Conservation (phyloP, 2,888 invertebrate species). For the Scrobipalpa costella region DNA sequence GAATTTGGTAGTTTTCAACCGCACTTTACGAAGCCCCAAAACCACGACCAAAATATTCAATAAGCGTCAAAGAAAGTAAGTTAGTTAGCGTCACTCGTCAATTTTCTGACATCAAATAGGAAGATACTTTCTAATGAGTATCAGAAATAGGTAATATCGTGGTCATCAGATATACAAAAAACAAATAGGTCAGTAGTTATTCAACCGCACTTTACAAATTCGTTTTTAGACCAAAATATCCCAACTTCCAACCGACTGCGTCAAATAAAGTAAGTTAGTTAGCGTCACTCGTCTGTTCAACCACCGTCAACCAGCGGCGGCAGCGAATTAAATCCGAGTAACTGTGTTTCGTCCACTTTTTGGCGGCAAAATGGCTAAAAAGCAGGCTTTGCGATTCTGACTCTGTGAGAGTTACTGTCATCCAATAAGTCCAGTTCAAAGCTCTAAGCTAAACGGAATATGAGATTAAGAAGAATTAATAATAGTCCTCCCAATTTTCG, state of each 20-base stretch:
- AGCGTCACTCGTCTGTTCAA: constrained; percentile 1
- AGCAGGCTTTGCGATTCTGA: background rate
- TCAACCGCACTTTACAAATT: background rate
- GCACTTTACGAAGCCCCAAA: no score
- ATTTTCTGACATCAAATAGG: no score
- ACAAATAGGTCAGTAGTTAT: no score
- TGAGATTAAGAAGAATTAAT: background rate
- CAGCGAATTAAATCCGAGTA: constrained; percentile 11
- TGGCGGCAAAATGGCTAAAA: constrained; percentile 5
- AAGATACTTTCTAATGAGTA: no score
- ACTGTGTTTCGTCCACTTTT: constrained; percentile 17
- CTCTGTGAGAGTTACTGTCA: background rate
- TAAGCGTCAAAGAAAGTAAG: no score
- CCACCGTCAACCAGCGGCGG: background rate
- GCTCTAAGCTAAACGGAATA: background rate
- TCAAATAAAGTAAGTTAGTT: constrained; percentile 15
- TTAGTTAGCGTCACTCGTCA: no score
- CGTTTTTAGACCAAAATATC: background rate
- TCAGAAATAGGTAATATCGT: no score
- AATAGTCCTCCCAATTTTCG: no score
- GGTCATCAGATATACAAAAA: no score
- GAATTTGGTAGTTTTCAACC: no score
- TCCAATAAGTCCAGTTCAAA: constrained; percentile 5
- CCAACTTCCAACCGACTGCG: background rate
- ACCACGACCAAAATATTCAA: no score